Evolutionary conservation across 2,113 vertebrate genomes (phyloP).

Genomic region (Phycodurus eques): DNA sequence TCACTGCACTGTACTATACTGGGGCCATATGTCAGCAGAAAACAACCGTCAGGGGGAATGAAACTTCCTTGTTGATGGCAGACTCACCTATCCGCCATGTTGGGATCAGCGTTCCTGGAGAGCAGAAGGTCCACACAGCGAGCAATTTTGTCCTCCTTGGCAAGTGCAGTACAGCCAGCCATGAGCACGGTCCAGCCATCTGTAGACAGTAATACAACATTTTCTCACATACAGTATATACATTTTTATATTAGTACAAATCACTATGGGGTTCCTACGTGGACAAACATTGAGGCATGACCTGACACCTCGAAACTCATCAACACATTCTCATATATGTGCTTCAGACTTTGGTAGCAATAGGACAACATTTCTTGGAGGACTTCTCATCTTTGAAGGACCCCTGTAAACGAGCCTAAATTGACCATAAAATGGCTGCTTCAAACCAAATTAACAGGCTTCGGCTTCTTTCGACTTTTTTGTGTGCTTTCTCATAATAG

Average conservation of each 20-base stretch:
- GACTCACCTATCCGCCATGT: slow-evolving; percentile 82
- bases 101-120: slow-evolving; percentile 87
- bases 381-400: no score
- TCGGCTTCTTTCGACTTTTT: no score
- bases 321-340: background rate
- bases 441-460: background rate
- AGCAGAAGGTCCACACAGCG: slow-evolving; percentile 89
- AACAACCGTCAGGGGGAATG: background rate
- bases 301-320: background rate
- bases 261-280: no score
- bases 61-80: background rate
- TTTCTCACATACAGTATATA: background rate
- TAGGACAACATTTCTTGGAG: no score
- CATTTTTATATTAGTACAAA: background rate
- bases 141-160: slow-evolving; percentile 80
- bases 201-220: slow-evolving; percentile 44
- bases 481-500: no score
- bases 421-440: background rate
- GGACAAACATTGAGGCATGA: background rate
- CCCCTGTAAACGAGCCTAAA: background rate
- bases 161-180: slow-evolving; percentile 80
- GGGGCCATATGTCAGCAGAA: background rate
- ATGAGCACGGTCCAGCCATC: slow-evolving; percentile 86
- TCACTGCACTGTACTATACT: no score
- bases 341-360: background rate